These are phyloP conservation scores for Sericinus montela DNA, from an alignment of 2,888 invertebrate genomes.

Conservation along the genomic window DNA sequence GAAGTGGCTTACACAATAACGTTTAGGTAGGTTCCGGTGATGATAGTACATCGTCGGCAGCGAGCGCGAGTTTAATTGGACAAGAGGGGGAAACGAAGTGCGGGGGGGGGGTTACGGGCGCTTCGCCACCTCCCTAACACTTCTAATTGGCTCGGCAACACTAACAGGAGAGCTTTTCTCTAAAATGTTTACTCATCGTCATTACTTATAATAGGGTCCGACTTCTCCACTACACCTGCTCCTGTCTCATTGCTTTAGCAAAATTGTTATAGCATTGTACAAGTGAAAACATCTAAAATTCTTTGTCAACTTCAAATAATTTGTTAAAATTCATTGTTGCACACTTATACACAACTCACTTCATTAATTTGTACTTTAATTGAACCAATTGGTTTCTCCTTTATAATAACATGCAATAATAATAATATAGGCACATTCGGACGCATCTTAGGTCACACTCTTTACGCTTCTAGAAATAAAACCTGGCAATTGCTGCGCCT, in stretches of 20 bases:
- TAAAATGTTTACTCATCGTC: slow-evolving; percentile 57
- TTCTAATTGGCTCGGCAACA: slow-evolving; percentile 72
- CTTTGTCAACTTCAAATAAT: background rate
- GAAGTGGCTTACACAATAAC: slow-evolving; percentile 73
- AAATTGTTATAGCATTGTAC: slow-evolving; percentile 19
- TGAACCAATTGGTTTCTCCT: too few species aligned
- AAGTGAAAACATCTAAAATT: background rate
- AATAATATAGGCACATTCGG: too few species aligned
- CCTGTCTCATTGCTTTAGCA: slow-evolving; percentile 20
- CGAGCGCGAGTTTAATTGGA: slow-evolving; percentile 69
- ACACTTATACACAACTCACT: too few species aligned
- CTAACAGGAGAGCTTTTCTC: slow-evolving; percentile 57
- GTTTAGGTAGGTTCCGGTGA: slow-evolving; percentile 45
- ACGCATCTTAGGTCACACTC: too few species aligned
- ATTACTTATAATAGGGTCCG: slow-evolving; percentile 52
- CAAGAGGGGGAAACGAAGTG: slow-evolving; percentile 40
- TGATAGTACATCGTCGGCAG: slow-evolving; percentile 32
- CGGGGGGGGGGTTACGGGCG: slow-evolving; percentile 31
- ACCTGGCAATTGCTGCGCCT: too few species aligned
- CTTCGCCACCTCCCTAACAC: slow-evolving; percentile 50
- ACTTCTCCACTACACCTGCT: slow-evolving; percentile 42
- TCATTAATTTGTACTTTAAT: too few species aligned
- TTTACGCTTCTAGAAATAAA: too few species aligned
- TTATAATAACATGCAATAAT: too few species aligned
- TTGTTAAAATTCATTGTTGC: background rate